Conservation (phyloP, 2,888 invertebrate genomes). For the Cheilosia impressa region DNA sequence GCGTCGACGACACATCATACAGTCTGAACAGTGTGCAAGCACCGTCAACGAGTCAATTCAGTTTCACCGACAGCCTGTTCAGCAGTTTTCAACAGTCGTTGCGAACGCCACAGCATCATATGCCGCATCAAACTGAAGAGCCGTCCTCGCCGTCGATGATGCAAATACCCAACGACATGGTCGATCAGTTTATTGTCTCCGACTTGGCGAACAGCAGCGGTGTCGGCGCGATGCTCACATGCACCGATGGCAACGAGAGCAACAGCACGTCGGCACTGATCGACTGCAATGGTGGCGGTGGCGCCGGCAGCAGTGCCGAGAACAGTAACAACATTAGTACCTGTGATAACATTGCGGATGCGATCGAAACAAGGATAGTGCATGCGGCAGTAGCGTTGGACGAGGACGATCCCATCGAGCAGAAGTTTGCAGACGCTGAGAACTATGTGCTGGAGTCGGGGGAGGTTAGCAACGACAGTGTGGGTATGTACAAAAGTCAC, state of each 20-base stretch:
- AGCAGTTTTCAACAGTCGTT: constrained; percentile 57
- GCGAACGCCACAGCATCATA: constrained; percentile 70
- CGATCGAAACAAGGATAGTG: constrained; percentile 69
- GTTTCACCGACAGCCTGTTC: constrained; percentile 62
- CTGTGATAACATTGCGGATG: constrained; percentile 81
- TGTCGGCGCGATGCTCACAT: constrained; percentile 76
- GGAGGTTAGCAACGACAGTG: constrained; percentile 83
- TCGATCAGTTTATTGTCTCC: constrained; percentile 73
- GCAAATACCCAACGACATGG: constrained; percentile 62
- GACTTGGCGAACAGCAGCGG: constrained; percentile 78
- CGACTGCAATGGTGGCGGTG: constrained; percentile 76
- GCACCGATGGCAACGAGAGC: constrained; percentile 78
- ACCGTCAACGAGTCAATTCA: constrained; percentile 48
- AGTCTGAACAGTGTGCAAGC: constrained; percentile 32
- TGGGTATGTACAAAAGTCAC: constrained; percentile 76
- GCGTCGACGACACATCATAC: constrained; percentile 53
- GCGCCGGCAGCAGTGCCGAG: constrained; percentile 57
- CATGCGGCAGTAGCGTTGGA: constrained; percentile 76
- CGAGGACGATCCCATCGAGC: constrained; percentile 86
- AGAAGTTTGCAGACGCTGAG: constrained; percentile 91
- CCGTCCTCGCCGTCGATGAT: constrained; percentile 52
- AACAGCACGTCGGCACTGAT: constrained; percentile 82
- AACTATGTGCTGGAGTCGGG: constrained; percentile 90
- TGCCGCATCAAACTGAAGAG: constrained; percentile 56
- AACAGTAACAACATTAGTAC: constrained; percentile 81